A percentile compares a stretch with the other conserved stretches of the same genome.
Conservation (phyloP, 1,140 invertebrate species). For the Gryllus bimaculatus region DNA sequence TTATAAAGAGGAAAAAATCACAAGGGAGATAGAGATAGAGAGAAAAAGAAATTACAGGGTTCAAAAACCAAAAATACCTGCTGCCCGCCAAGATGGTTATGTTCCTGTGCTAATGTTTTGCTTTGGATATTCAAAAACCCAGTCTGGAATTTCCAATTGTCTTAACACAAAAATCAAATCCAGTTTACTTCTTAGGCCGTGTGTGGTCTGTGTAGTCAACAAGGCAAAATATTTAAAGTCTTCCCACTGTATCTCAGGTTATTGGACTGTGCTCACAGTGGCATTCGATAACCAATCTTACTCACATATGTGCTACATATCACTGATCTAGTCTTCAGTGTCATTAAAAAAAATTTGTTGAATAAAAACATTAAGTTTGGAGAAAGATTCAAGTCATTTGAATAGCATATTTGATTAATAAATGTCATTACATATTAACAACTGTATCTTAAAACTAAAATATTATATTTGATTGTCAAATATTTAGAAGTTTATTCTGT, state of each 20-base stretch:
- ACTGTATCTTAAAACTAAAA: background rate
- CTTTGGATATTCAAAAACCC: background rate
- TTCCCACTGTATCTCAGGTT: background rate
- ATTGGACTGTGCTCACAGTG: background rate
- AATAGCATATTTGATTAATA: background rate
- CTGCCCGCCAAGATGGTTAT: slow-evolving; percentile 2
- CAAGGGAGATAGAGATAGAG: background rate
- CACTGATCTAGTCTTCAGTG: too few species aligned
- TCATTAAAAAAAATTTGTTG: too few species aligned
- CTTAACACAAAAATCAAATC: background rate
- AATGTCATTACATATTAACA: background rate
- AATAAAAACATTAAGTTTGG: background rate
- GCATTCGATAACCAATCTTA: too few species aligned
- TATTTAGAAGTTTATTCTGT: too few species aligned
- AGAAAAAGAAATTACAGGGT: background rate
- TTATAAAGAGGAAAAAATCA: background rate
- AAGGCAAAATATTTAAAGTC: background rate
- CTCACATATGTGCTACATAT: too few species aligned
- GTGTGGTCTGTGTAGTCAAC: background rate
- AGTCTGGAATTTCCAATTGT: background rate
- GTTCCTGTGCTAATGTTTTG: background rate
- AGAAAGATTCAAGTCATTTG: background rate
- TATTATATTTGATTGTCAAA: too few species aligned
- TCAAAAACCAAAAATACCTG: slow-evolving; percentile 1
- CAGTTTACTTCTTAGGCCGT: background rate